A percentile compares a stretch with the other conserved stretches of the same genome.
phyloP scores from a whole-genome alignment of 2,888 invertebrate species.

The Macrophya annulata region DNA sequence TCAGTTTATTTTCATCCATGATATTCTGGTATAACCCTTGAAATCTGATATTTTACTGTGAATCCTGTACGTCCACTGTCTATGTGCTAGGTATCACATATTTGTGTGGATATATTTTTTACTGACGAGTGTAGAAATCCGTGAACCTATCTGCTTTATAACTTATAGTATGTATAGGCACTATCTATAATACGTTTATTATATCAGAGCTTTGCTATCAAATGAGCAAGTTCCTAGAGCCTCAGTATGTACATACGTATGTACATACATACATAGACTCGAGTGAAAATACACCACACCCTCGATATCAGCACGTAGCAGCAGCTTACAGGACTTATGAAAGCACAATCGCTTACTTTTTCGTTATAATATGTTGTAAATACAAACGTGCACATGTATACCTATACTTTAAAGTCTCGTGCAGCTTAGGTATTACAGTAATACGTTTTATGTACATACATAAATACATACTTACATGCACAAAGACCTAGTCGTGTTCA shows the following conservation, averaged over 20 bases:
- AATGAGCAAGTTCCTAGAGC: conserved; percentile 16
- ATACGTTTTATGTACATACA: too few species aligned
- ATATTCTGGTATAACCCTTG: neutral
- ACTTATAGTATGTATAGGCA: neutral
- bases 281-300: conserved; percentile 27
- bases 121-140: neutral
- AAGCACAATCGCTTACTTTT: neutral
- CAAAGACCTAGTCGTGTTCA: neutral
- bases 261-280: neutral
- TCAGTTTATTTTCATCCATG: neutral
- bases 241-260: neutral
- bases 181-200: neutral
- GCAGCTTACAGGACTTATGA: conserved; percentile 12
- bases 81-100: too few species aligned
- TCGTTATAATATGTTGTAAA: conserved; percentile 9
- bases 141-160: conserved; percentile 8
- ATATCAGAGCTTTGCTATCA: conserved; percentile 2
- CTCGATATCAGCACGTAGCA: conserved; percentile 44
- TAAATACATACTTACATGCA: neutral
- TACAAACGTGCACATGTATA: neutral
- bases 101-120: neutral
- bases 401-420: neutral
- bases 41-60: neutral
- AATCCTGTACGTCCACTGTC: neutral
- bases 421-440: neutral